These are phyloP conservation scores for Percopsis omiscomaycus DNA, from an alignment of 2,797 vertebrate genomes.

Conservation along the genomic window DNA sequence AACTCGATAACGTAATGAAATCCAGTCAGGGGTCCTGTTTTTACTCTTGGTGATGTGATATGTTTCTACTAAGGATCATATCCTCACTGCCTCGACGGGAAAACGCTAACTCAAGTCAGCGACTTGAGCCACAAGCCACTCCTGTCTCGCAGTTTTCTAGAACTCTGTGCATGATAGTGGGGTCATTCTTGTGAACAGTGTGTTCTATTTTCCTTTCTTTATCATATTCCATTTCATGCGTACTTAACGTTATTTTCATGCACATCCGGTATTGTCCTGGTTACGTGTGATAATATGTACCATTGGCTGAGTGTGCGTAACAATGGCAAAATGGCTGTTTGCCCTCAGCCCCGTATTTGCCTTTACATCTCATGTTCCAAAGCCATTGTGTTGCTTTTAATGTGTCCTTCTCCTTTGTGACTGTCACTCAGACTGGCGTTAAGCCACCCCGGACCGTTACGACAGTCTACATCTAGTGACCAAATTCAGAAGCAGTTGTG, in stretches of 20 bases:
- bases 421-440: slow-evolving; percentile 60
- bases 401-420: slow-evolving; percentile 70
- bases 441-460: slow-evolving; percentile 30
- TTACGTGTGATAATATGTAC: slow-evolving; percentile 72
- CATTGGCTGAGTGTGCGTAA: slow-evolving; percentile 72
- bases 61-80: slow-evolving; percentile 43
- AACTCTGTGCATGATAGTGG: slow-evolving; percentile 69
- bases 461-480: slow-evolving; percentile 46
- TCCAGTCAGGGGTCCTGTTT: slow-evolving; percentile 71
- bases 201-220: slow-evolving; percentile 24
- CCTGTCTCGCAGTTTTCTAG: slow-evolving; percentile 50
- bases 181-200: slow-evolving; percentile 62
- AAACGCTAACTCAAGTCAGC: slow-evolving; percentile 47
- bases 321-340: slow-evolving; percentile 54
- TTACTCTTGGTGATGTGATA: slow-evolving; percentile 42
- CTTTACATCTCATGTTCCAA: slow-evolving; percentile 74
- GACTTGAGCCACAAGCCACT: too few relatives aligned
- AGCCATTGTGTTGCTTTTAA: slow-evolving; percentile 75
- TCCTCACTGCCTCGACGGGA: slow-evolving; percentile 29
- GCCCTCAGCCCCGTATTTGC: slow-evolving; percentile 66
- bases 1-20: slow-evolving; percentile 79
- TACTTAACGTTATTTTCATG: slow-evolving; percentile 70
- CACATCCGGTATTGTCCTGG: slow-evolving; percentile 73
- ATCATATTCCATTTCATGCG: slow-evolving; percentile 73
- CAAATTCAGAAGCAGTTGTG: slow-evolving; percentile 34